Percentiles rank a stretch among this genome's conserved stretches.
Evolutionary conservation across 2,113 vertebrate species (phyloP).

Genomic region (Emydura subglobosa): DNA sequence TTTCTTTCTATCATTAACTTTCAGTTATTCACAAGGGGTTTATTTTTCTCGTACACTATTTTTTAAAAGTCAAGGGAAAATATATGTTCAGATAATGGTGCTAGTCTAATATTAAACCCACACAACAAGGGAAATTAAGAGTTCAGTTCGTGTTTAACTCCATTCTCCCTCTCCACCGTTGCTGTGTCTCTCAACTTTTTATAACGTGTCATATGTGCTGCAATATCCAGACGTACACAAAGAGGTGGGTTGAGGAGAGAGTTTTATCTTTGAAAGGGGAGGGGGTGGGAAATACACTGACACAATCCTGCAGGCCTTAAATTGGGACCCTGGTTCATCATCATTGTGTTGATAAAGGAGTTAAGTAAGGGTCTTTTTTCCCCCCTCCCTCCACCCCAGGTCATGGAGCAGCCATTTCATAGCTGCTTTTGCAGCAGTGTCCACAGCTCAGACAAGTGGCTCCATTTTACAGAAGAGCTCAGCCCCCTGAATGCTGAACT

Average conservation of each 20-base stretch:
- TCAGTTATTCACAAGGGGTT: no score
- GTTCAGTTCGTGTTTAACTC: neutral
- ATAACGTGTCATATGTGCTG: neutral
- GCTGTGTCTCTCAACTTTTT: neutral
- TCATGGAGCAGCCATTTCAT: neutral
- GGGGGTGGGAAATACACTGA: no score
- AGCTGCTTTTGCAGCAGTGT: neutral
- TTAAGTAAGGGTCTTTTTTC: neutral
- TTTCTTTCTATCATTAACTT: accelerated
- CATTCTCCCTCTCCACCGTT: neutral
- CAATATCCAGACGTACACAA: neutral
- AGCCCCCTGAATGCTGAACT: neutral
- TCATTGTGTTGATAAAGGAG: neutral
- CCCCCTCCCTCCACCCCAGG: neutral
- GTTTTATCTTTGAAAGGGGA: neutral
- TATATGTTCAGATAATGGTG: neutral
- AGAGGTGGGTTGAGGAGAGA: neutral
- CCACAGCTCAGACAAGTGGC: neutral
- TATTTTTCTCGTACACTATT: neutral
- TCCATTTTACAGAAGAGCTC: neutral
- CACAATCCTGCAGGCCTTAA: neutral
- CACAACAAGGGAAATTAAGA: neutral
- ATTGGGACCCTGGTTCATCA: neutral
- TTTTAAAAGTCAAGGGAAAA: neutral
- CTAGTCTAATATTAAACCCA: neutral